These are phyloP conservation scores for Chiloscyllium punctatum DNA, from an alignment of 2,797 vertebrate genomes.

Conservation along the genomic window DNA sequence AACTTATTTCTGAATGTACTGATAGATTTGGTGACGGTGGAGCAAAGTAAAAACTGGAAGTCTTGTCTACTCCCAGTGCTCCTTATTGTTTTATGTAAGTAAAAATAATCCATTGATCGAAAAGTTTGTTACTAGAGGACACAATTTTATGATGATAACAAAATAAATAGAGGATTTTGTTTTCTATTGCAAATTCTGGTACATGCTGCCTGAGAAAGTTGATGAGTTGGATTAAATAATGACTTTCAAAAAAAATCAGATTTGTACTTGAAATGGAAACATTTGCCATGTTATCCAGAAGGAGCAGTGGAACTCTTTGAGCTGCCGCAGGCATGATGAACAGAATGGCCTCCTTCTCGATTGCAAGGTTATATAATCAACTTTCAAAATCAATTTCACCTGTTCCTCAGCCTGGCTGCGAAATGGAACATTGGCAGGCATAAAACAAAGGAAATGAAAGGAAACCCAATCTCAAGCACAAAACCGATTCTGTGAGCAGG, in stretches of 20 bases:
- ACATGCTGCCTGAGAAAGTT: background rate
- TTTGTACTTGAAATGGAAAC: background rate
- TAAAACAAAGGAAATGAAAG: background rate
- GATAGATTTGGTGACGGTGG: background rate
- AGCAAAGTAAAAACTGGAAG: background rate
- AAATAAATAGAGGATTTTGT: background rate
- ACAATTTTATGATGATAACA: background rate
- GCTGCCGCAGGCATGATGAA: background rate
- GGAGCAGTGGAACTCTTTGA: background rate
- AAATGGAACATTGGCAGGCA: background rate
- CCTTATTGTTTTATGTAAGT: background rate
- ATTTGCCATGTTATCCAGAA: background rate
- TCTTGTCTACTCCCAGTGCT: background rate
- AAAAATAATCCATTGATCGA: background rate
- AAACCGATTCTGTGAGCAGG: background rate
- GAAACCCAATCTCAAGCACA: background rate
- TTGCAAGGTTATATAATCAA: background rate
- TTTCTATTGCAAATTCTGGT: background rate
- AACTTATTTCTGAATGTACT: background rate
- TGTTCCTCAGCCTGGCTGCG: background rate
- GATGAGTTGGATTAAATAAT: background rate
- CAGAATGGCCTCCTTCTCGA: background rate
- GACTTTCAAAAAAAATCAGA: background rate
- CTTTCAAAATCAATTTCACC: background rate
- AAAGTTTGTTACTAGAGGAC: background rate